These are phyloP conservation scores for Rotaria macrura DNA, from an alignment of 2,888 invertebrate species.

Conservation along the genomic window DNA sequence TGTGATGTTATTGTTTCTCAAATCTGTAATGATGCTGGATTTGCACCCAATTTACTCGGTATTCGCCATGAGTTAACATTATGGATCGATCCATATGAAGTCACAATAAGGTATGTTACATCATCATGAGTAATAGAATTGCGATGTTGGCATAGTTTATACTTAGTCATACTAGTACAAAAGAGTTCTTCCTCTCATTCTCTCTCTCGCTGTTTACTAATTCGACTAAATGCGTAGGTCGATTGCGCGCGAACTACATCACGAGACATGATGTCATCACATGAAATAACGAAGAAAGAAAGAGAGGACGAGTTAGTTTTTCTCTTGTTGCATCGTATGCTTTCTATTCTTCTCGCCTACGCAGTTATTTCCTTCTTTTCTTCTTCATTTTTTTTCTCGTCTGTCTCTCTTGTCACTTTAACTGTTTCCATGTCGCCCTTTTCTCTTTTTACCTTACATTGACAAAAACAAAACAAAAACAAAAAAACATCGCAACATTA, in stretches of 20 bases:
- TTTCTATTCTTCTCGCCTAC: not conserved
- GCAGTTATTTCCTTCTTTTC: not conserved
- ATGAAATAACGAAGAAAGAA: not conserved
- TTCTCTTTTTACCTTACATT: not conserved
- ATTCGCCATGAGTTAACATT: not conserved
- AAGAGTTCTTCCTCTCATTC: not conserved
- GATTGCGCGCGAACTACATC: not conserved
- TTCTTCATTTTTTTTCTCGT: not conserved
- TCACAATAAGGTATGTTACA: not conserved
- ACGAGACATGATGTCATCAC: not conserved
- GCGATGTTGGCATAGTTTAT: not conserved
- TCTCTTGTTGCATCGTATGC: not conserved
- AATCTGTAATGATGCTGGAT: not conserved
- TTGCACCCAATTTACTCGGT: not conserved
- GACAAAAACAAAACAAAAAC: not conserved
- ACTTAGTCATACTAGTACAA: not conserved
- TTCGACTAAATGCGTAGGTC: not conserved
- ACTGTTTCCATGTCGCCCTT: conserved; percentile 5
- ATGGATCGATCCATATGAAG: conserved; percentile 21
- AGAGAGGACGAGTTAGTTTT: not conserved
- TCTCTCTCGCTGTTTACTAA: not conserved
- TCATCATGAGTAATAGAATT: not conserved
- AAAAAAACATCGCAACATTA: not conserved
- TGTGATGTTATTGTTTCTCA: not conserved
- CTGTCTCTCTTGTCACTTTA: not conserved